A percentile compares a stretch with the other conserved stretches of the same genome.
These are phyloP conservation scores for Leptinotarsa lineolata DNA, from an alignment of 1,140 invertebrate genomes.

Conservation along the genomic window DNA sequence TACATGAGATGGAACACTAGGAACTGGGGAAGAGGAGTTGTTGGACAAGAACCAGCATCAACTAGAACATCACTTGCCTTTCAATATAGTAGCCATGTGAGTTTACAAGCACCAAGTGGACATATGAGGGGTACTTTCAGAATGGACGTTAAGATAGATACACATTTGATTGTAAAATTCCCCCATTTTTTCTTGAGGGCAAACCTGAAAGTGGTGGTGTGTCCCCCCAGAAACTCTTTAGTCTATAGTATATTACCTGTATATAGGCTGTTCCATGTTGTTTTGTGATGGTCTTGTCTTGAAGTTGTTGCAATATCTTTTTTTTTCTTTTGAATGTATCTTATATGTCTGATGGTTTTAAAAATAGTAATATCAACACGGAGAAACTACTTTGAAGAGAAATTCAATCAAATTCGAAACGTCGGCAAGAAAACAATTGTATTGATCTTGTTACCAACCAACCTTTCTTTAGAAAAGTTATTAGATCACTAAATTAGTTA, in stretches of 20 bases:
- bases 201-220: conserved; percentile 75
- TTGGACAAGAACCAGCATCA: conserved; percentile 93
- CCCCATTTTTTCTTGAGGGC: conserved; percentile 93
- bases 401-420: no score
- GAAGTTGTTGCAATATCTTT: no score
- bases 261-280: conserved; percentile 25
- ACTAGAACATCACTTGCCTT: conserved; percentile 73
- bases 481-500: no score
- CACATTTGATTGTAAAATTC: conserved; percentile 94
- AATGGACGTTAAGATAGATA: conserved; percentile 94
- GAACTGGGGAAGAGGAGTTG: conserved; percentile 92
- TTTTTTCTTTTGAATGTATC: no score
- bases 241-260: conserved; percentile 19
- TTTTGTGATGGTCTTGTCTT: no score
- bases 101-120: conserved; percentile 94
- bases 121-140: conserved; percentile 99
- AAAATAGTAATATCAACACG: no score
- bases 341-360: no score
- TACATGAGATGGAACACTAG: conserved; percentile 94
- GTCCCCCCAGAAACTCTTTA: conserved; percentile 52
- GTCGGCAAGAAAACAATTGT: no score
- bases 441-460: no score
- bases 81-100: conserved; percentile 91
- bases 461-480: no score
- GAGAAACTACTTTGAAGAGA: no score